These are phyloP conservation scores for Lymantria monacha DNA, from an alignment of 2,888 invertebrate genomes.

Conservation along the genomic window DNA sequence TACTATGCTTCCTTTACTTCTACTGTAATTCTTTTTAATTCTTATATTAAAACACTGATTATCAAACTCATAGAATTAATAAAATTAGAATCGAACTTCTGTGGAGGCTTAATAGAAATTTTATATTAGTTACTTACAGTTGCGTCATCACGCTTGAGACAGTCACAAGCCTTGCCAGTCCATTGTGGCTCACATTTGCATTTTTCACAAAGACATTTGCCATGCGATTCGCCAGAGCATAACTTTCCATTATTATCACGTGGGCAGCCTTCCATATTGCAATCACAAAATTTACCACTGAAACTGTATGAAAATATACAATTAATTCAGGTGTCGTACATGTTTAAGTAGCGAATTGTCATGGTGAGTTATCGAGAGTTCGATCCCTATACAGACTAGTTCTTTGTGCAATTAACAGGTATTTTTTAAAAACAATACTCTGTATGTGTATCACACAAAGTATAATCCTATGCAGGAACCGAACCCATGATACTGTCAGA, in stretches of 20 bases:
- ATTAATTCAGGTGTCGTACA: background rate
- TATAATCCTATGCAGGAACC: no score
- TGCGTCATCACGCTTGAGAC: constrained; percentile 33
- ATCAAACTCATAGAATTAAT: no score
- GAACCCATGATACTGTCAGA: no score
- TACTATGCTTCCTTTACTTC: no score
- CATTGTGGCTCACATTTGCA: constrained; percentile 75
- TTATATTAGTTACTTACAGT: constrained; percentile 31
- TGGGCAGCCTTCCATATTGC: constrained; percentile 50
- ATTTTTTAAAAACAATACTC: no score
- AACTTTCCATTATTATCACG: constrained; percentile 28
- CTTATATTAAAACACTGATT: no score
- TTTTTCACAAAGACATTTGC: constrained; percentile 84
- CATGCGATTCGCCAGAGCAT: constrained; percentile 82
- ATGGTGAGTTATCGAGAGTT: background rate
- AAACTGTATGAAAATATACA: constrained; percentile 33
- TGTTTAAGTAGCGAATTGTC: background rate
- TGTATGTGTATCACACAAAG: no score
- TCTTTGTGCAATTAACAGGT: no score
- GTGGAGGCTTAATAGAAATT: no score
- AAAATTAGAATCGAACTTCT: no score
- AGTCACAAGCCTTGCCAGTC: constrained; percentile 65
- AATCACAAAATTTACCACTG: constrained; percentile 55
- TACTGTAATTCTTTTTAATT: no score
- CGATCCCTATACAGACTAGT: no score